These are phyloP conservation scores for Percopsis omiscomaycus DNA, from an alignment of 2,797 vertebrate species.

Conservation along the genomic window DNA sequence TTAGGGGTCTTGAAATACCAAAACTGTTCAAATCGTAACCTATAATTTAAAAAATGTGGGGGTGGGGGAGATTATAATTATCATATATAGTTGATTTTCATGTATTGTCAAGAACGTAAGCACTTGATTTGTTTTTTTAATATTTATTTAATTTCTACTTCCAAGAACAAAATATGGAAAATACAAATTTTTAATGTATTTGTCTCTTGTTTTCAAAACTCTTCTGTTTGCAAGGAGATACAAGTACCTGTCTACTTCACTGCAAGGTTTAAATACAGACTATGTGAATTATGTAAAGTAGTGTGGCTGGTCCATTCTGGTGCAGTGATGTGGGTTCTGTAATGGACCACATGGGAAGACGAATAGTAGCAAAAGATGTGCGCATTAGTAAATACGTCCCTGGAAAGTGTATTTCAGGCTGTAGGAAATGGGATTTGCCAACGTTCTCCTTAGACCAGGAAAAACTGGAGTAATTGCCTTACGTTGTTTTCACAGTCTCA, in stretches of 20 bases:
- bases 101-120: too few relatives aligned
- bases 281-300: slow-evolving; percentile 35
- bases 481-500: slow-evolving; percentile 50
- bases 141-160: too few relatives aligned
- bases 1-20: too few relatives aligned
- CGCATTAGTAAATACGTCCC: slow-evolving; percentile 15
- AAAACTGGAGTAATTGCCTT: slow-evolving; percentile 52
- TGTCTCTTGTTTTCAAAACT: not conserved
- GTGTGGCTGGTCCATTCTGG: slow-evolving; percentile 30
- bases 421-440: too few relatives aligned
- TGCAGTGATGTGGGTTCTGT: slow-evolving; percentile 16
- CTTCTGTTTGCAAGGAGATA: not conserved
- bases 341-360: slow-evolving; percentile 8
- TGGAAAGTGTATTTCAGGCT: slow-evolving; percentile 22
- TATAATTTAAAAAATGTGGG: too few relatives aligned
- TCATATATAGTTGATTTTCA: too few relatives aligned
- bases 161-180: too few relatives aligned
- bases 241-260: slow-evolving; percentile 36
- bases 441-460: slow-evolving; percentile 31
- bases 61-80: too few relatives aligned
- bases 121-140: too few relatives aligned
- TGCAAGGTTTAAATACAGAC: slow-evolving; percentile 23
- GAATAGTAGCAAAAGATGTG: slow-evolving; percentile 21
- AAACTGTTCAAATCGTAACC: too few relatives aligned
- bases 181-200: too few relatives aligned